Base-by-base conservation (phyloP, 1,140 invertebrate genomes). In the Eurosta solidaginis region DNA sequence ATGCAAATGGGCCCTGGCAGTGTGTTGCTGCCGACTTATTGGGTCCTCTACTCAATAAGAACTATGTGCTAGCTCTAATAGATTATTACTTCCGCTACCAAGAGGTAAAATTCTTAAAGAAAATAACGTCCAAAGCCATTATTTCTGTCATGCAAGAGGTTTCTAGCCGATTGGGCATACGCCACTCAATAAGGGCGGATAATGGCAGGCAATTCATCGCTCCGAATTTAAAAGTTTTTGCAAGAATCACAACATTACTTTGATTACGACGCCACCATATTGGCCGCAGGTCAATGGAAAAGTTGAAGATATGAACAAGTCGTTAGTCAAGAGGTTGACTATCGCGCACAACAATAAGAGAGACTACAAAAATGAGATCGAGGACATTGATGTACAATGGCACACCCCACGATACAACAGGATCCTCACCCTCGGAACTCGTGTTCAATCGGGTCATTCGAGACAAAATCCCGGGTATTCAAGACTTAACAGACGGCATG, bases 1-100 rank as follows among this genome's bases (percentile, higher is more conserved):
- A 83, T 88, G 47, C 45, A 42, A 9, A 77, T 20, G 77, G 82
- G 33, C 84, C 85, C 1, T 88, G 87, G 86, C 73, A 83, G 54
- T 84, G 86, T 59, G 74, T 88, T 29, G 83, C 80, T 3, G 79
- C 87, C 3, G 85, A 88, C 78, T 81, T 87, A 40, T 59, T 87
- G 9, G 83, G 82, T n/a, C n/a, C n/a, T n/a, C n/a, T n/a, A n/a
- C n/a, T n/a, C n/a, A n/a, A n/a, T n/a, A n/a, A n/a, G n/a, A n/a
- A n/a, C n/a, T n/a, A n/a, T n/a, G n/a, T n/a, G n/a, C 78, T 85
- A 22, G 79, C 84, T 3, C 52, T 81, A 12, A 76, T 81, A 14
- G 77, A 81, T 75, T 83, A 82, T 50, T 82, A 79, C 54, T 78
- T 77, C 0, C 54, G 81, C 12, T 84, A 81, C 73, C 73, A 82